Percentiles rank a stretch among this genome's conserved stretches.
phyloP scores from a whole-genome alignment of 2,113 vertebrate species.

The Micromys minutus region DNA sequence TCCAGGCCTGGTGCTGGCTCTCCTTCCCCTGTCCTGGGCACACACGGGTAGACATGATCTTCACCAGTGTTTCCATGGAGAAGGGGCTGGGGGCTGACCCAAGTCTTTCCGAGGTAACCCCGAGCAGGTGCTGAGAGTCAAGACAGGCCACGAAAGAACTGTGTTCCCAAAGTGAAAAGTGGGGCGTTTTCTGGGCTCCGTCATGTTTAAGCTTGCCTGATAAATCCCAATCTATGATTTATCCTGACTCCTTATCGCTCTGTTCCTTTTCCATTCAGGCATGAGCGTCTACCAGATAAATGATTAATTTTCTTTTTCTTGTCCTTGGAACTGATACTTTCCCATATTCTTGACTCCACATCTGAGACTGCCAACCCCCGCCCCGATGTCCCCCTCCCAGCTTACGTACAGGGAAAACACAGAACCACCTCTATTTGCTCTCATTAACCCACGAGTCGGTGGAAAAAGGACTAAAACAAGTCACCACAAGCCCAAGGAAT shows the following conservation, averaged over 20 bases:
- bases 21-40: not conserved
- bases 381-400: rapidly evolving
- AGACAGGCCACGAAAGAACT: rapidly evolving
- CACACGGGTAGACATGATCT: rapidly evolving
- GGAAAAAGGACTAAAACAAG: rapidly evolving
- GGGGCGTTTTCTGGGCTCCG: rapidly evolving
- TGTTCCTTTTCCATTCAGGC: not conserved
- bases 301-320: not conserved
- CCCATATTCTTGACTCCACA: not conserved
- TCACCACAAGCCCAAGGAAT: rapidly evolving
- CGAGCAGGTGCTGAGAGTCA: rapidly evolving
- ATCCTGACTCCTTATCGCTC: not conserved
- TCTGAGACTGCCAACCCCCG: rapidly evolving
- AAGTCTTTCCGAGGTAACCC: rapidly evolving
- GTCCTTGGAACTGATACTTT: not conserved
- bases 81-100: not conserved
- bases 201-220: rapidly evolving
- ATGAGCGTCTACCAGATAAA: not conserved
- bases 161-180: rapidly evolving
- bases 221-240: rapidly evolving
- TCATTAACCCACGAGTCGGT: rapidly evolving
- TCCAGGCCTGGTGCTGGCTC: not conserved
- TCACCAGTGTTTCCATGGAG: not conserved
- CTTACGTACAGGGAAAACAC: rapidly evolving
- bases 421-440: too few species aligned